Evolutionary conservation across 2,888 invertebrate species (phyloP).

Genomic region (Agriopis aurantiaria): DNA sequence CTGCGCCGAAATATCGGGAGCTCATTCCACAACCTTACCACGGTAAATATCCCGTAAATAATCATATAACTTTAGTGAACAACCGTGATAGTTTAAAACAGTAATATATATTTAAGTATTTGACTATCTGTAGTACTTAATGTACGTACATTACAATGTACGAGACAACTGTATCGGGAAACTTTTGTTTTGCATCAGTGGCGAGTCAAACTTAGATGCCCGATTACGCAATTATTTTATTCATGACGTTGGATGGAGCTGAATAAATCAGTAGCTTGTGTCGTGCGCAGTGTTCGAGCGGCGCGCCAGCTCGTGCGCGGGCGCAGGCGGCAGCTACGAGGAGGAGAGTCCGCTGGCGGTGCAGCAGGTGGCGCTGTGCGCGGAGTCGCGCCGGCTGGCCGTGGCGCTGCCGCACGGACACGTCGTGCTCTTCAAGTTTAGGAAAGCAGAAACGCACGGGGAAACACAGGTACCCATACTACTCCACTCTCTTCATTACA

Average conservation of each 20-base stretch:
- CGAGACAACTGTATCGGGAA: neutral
- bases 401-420: slow-evolving; percentile 97
- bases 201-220: slow-evolving; percentile 22
- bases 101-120: too few relatives aligned
- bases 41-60: too few relatives aligned
- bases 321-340: slow-evolving; percentile 74
- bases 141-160: neutral
- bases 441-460: slow-evolving; percentile 94
- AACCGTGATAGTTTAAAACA: too few relatives aligned
- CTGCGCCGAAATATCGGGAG: too few relatives aligned
- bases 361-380: slow-evolving; percentile 95
- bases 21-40: too few relatives aligned
- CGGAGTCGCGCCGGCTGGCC: slow-evolving; percentile 94
- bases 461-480: slow-evolving; percentile 89
- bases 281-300: slow-evolving; percentile 72
- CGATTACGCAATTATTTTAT: slow-evolving; percentile 30
- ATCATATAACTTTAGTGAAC: too few relatives aligned
- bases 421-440: slow-evolving; percentile 98
- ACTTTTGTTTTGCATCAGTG: slow-evolving; percentile 25
- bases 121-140: neutral
- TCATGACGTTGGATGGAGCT: slow-evolving; percentile 29
- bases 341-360: slow-evolving; percentile 97
- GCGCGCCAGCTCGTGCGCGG: slow-evolving; percentile 66
- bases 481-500: neutral
- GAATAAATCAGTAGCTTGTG: slow-evolving; percentile 26